phyloP scores from a whole-genome alignment of 2,113 vertebrate species.

The Sylvietta virens region DNA sequence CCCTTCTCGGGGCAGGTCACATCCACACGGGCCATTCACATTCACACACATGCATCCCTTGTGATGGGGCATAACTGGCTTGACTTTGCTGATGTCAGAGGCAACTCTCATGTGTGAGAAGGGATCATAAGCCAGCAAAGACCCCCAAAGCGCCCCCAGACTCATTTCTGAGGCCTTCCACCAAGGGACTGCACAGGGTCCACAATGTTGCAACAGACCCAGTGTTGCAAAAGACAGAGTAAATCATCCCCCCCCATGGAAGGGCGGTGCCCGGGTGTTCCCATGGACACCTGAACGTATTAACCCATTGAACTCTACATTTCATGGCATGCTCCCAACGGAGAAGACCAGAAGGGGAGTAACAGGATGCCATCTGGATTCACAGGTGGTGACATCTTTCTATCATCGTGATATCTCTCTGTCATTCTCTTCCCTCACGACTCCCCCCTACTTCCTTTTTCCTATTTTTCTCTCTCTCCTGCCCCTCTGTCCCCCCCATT shows the following conservation, averaged over 20 bases:
- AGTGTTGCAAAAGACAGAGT: neutral
- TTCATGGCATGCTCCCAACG: fast-evolving
- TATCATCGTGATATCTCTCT: neutral
- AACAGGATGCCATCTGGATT: fast-evolving
- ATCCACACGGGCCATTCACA: neutral
- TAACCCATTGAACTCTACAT: neutral
- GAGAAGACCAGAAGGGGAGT: neutral
- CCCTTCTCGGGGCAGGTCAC: neutral
- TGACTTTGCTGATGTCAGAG: neutral
- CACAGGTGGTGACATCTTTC: fast-evolving
- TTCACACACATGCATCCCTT: too few relatives aligned
- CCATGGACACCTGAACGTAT: neutral
- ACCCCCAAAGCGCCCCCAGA: neutral
- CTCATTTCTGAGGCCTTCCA: neutral
- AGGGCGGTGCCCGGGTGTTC: neutral
- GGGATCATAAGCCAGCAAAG: neutral
- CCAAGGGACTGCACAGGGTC: neutral
- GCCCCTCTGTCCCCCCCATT: fast-evolving
- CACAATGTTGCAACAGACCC: neutral
- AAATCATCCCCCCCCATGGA: neutral
- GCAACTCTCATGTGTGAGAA: neutral
- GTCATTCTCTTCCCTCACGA: neutral
- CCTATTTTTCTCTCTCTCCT: neutral
- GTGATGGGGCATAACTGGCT: neutral
- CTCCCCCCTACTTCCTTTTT: neutral